These are phyloP conservation scores for Gavialis gangeticus DNA, from an alignment of 2,113 vertebrate species.

Conservation along the genomic window DNA sequence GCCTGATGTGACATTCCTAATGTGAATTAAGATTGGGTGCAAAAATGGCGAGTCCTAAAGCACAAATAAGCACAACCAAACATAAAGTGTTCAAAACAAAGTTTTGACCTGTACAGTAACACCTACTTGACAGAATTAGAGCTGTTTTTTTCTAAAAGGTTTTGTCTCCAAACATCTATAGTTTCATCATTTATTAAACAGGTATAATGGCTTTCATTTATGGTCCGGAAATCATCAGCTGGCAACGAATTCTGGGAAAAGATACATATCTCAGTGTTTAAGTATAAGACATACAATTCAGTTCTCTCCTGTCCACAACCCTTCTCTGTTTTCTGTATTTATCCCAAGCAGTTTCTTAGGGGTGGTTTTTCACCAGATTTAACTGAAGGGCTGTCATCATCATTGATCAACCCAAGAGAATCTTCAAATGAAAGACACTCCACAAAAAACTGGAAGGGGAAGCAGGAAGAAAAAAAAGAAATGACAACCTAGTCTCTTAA, in stretches of 20 bases:
- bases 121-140: constrained; percentile 92
- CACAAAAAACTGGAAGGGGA: neutral
- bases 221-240: constrained; percentile 92
- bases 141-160: constrained; percentile 89
- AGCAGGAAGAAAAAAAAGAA: neutral
- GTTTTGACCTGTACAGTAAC: constrained; percentile 56
- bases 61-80: constrained; percentile 43
- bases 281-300: constrained; percentile 55
- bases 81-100: constrained; percentile 45
- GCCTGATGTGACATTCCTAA: constrained; percentile 35
- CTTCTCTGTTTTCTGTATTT: neutral
- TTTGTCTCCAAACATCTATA: constrained; percentile 92
- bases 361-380: neutral
- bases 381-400: neutral
- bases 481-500: neutral
- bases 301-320: constrained; percentile 4
- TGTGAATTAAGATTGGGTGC: neutral
- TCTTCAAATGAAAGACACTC: neutral
- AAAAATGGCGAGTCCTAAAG: constrained; percentile 1
- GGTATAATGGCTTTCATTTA: constrained; percentile 88
- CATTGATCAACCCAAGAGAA: neutral
- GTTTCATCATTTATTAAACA: constrained; percentile 91
- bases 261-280: constrained; percentile 65
- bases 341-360: neutral
- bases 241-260: constrained; percentile 83